Evolutionary conservation across 2,113 vertebrate genomes (phyloP), one percentile per base, ranked within the genome.

Genomic region (Ptychochromis oligacanthus): DNA sequence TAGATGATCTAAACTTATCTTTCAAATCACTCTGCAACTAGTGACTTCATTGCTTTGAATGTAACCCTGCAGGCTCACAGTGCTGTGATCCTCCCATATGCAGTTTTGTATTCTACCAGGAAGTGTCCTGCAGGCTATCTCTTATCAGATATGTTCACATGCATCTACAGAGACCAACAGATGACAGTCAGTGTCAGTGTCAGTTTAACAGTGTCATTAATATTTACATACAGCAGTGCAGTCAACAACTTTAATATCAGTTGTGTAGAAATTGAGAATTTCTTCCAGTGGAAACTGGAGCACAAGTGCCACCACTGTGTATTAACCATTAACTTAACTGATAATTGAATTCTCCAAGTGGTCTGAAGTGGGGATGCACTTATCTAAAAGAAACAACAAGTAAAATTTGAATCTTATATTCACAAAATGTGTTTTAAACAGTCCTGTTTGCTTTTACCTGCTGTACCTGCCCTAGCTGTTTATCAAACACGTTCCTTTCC

Each of bases 361-460:
- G 54, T 2, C n/a, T 0, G 13, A 40, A 8, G 31, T 60, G 1
- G 1, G 5, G 20, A 58, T 82, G 49, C 72, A 18, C 2, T 36
- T 36, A 52, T 28, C 43, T 80, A 18, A 11, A 7, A 15, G 34
- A 60, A 84, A 80, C 4, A 13, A 26, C 17, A 57, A 84, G 2
- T 11, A 59, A 17, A 72, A 34, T n/a, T 57, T 57, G 11, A 57
- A 36, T 36, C 5, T 36, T 36, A 36, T 6, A 31, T 31, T 31
- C 28, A 31, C 28, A 31, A 31, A 31, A 31, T 31, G 28, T 31
- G 17, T 17, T 61, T 75, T 12, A 55, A 49, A 18, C 17, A 6
- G 8, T 79, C 64, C 49, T 90, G 83, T 95, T 95, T 93, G 89
- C 81, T 89, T 54, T 83, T 91, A 85, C 83, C 79, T 83, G 81